These are phyloP conservation scores for Hedya salicella DNA, from an alignment of 2,888 invertebrate genomes.

Conservation along the genomic window DNA sequence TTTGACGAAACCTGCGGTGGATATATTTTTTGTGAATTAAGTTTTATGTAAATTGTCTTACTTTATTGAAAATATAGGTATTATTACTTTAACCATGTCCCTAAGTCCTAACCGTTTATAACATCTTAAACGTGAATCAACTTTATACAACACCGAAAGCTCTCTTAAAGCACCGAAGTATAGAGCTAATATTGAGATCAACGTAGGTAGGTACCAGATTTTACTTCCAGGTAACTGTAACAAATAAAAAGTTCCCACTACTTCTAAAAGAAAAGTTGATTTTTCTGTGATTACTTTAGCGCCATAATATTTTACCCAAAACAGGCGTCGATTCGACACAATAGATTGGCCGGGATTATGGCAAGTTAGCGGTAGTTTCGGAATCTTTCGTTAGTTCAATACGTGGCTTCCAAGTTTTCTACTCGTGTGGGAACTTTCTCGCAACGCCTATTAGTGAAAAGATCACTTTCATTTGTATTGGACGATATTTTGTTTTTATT, in stretches of 20 bases:
- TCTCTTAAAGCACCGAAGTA: too few species aligned
- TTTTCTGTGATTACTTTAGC: conserved; percentile 1
- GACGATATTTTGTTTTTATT: background rate
- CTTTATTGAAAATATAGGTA: too few species aligned
- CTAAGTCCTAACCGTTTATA: too few species aligned
- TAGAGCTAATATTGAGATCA: too few species aligned
- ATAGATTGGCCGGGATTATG: conserved; percentile 26
- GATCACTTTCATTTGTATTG: conserved; percentile 5
- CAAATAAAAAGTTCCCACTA: background rate
- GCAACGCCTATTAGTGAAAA: conserved; percentile 24
- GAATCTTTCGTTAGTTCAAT: conserved; percentile 36
- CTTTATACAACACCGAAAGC: too few species aligned
- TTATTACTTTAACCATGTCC: too few species aligned
- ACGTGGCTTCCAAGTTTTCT: conserved; percentile 35
- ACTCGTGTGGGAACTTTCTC: conserved; percentile 23
- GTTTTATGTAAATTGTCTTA: too few species aligned
- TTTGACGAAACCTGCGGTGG: too few species aligned
- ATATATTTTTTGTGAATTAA: too few species aligned
- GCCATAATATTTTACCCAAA: conserved; percentile 6
- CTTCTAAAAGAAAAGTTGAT: conserved; percentile 1
- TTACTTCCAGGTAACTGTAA: background rate
- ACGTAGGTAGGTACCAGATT: too few species aligned
- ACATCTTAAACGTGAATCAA: too few species aligned
- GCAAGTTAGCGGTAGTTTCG: conserved; percentile 29
- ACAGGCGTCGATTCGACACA: background rate